Conservation (phyloP, 1,140 invertebrate species). For the Zelostemma sp. region DNA sequence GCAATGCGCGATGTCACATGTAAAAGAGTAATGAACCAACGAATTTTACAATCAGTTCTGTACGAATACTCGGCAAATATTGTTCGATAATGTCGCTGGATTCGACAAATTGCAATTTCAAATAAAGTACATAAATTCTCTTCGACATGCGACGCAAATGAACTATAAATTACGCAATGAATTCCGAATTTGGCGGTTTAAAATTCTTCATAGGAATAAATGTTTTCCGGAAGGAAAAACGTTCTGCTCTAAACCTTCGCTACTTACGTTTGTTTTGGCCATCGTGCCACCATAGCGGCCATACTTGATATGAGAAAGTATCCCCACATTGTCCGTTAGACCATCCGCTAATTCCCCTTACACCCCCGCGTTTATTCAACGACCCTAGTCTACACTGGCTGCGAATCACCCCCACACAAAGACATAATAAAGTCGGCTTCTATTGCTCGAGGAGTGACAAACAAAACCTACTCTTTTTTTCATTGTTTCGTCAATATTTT, state of each 20-base stretch:
- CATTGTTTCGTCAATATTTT: neutral
- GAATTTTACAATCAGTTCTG: slow-evolving; percentile 35
- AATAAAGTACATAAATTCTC: neutral
- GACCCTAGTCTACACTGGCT: slow-evolving; percentile 52
- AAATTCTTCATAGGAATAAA: too few relatives aligned
- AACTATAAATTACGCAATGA: too few relatives aligned
- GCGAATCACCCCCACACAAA: slow-evolving; percentile 49
- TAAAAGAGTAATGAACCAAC: slow-evolving; percentile 53
- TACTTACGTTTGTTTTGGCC: slow-evolving; percentile 71
- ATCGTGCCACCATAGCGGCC: slow-evolving; percentile 70
- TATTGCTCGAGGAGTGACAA: slow-evolving; percentile 33
- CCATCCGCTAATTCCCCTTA: slow-evolving; percentile 67
- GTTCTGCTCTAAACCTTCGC: slow-evolving; percentile 17
- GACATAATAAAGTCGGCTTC: slow-evolving; percentile 62
- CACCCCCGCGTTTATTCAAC: slow-evolving; percentile 67
- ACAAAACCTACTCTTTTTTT: too few relatives aligned
- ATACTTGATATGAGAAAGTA: slow-evolving; percentile 72
- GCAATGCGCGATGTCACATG: slow-evolving; percentile 62
- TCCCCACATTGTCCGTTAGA: slow-evolving; percentile 69
- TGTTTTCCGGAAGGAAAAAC: neutral
- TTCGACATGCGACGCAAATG: too few relatives aligned
- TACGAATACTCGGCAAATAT: slow-evolving; percentile 39
- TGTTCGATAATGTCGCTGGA: slow-evolving; percentile 17
- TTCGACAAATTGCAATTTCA: too few relatives aligned
- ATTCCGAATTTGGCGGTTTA: too few relatives aligned